phyloP scores from a whole-genome alignment of 2,797 vertebrate genomes.

The Acanthurus leucopareius region DNA sequence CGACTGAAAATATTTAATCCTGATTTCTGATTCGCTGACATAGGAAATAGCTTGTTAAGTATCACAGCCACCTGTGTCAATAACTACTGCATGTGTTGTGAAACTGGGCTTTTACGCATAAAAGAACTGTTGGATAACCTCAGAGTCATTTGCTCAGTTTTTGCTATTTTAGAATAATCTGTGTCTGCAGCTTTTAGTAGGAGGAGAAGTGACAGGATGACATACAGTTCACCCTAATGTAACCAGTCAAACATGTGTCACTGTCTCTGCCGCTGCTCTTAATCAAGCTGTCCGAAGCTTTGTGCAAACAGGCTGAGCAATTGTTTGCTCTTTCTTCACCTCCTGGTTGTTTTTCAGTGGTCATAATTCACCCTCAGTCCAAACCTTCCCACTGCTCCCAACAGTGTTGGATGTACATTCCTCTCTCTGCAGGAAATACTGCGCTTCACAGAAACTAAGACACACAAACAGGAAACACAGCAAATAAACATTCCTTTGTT shows the following conservation, averaged over 20 bases:
- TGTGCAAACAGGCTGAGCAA: not conserved
- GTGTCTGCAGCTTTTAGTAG: no score
- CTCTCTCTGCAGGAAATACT: slow-evolving; percentile 30
- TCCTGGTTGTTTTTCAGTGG: not conserved
- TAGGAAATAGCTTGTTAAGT: no score
- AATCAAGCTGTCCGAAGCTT: not conserved
- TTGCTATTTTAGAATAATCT: no score
- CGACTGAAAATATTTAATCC: not conserved
- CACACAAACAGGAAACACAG: slow-evolving; percentile 21
- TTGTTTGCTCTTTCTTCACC: slow-evolving; percentile 8
- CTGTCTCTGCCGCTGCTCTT: not conserved
- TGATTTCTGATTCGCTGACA: no score
- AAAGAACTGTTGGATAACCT: not conserved
- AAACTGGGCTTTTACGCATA: not conserved
- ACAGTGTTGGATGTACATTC: slow-evolving; percentile 20
- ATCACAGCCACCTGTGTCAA: no score
- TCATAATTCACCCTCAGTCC: slow-evolving; percentile 6
- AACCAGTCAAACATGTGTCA: not conserved
- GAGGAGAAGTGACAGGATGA: no score
- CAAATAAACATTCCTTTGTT: not conserved
- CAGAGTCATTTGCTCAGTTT: no score
- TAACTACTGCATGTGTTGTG: no score
- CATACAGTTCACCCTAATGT: not conserved
- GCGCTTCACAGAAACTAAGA: slow-evolving; percentile 14
- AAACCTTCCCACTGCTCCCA: slow-evolving; percentile 1